Evolutionary conservation across 1,140 invertebrate genomes (phyloP).

Genomic region (Papilio glaucus): DNA sequence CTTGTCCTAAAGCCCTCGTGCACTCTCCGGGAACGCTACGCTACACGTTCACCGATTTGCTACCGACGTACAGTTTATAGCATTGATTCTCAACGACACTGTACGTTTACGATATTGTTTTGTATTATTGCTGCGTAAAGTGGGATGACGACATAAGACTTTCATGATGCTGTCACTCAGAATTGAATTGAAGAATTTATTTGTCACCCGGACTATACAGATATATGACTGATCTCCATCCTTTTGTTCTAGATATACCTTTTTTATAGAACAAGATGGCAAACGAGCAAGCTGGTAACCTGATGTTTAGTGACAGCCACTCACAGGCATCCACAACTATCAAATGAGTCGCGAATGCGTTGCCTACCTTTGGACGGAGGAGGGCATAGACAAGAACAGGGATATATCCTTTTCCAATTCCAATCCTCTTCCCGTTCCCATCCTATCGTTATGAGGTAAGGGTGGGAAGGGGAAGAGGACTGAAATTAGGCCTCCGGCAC

Average conservation of each 20-base stretch:
- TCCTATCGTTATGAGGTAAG: too few species aligned
- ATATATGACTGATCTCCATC: neutral
- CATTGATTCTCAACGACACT: slow-evolving; percentile 74
- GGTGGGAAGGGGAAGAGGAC: too few species aligned
- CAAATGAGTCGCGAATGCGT: too few species aligned
- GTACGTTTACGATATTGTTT: slow-evolving; percentile 75
- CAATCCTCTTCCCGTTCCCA: too few species aligned
- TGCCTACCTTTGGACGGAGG: too few species aligned
- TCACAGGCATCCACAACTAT: too few species aligned
- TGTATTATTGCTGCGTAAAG: slow-evolving; percentile 62
- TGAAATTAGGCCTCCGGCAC: too few species aligned
- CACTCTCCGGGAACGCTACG: slow-evolving; percentile 55
- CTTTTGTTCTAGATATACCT: neutral
- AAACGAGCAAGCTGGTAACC: too few species aligned
- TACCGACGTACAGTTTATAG: slow-evolving; percentile 71
- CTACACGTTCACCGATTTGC: slow-evolving; percentile 73
- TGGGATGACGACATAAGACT: slow-evolving; percentile 51
- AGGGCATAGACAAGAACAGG: too few species aligned
- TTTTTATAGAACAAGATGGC: too few species aligned
- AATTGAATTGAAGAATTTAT: slow-evolving; percentile 48
- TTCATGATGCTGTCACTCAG: slow-evolving; percentile 41
- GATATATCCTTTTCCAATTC: too few species aligned
- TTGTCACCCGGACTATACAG: neutral
- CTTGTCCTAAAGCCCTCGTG: slow-evolving; percentile 79
- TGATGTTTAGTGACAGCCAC: too few species aligned